Conservation (phyloP, 2,888 invertebrate species). For the Xestia sexstrigata region DNA sequence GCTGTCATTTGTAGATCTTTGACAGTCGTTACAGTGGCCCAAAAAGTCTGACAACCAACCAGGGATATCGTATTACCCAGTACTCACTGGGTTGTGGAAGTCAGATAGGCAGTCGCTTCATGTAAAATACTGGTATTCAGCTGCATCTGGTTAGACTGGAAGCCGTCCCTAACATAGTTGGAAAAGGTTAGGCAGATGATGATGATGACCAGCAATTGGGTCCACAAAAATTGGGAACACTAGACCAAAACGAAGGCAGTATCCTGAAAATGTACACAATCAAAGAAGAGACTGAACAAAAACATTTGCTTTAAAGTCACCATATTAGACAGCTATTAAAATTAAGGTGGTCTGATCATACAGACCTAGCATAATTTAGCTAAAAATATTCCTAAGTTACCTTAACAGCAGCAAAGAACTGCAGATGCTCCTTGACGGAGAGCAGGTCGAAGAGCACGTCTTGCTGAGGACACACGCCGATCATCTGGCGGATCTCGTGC, state of each 20-base stretch:
- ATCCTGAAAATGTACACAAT: background rate
- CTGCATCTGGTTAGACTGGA: background rate
- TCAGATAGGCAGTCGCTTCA: background rate
- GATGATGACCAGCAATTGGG: too few species aligned
- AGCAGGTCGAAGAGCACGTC: conserved; percentile 95
- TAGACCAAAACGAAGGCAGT: too few species aligned
- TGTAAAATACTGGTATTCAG: too few species aligned
- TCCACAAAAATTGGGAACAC: too few species aligned
- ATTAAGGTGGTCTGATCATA: background rate
- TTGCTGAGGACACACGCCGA: conserved; percentile 96
- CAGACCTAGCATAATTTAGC: background rate
- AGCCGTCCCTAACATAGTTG: background rate
- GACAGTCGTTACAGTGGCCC: too few species aligned
- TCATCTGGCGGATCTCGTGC: conserved; percentile 95
- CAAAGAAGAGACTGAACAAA: background rate
- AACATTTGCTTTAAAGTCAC: background rate
- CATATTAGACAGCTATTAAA: background rate
- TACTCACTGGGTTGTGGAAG: background rate
- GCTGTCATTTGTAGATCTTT: too few species aligned
- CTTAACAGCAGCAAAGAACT: conserved; percentile 95
- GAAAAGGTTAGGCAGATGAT: too few species aligned
- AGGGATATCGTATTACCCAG: background rate
- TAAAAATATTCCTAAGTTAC: conserved; percentile 77
- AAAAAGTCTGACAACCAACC: too few species aligned
- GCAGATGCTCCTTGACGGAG: conserved; percentile 95